Percentiles rank a stretch among this genome's conserved stretches.
Evolutionary conservation across 2,113 vertebrate species (phyloP).

Genomic region (Myanophis thanlyinensis): DNA sequence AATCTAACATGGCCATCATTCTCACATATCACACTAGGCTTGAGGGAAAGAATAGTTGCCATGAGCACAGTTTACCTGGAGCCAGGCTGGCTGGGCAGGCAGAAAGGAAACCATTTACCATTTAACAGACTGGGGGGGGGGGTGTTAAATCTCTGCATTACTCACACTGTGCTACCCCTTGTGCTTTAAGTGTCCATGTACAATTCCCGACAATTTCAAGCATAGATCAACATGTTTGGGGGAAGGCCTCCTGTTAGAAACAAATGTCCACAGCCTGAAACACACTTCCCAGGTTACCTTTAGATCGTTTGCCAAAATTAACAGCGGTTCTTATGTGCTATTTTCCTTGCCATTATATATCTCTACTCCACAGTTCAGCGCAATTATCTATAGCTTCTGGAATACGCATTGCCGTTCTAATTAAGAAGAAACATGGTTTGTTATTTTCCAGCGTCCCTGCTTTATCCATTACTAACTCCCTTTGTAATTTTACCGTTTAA

Average conservation of each 20-base stretch:
- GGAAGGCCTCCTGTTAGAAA: conserved; percentile 48
- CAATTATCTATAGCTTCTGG: conserved; percentile 42
- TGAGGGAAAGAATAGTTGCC: neutral
- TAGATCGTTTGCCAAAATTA: conserved; percentile 61
- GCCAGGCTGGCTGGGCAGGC: neutral
- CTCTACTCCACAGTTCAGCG: conserved; percentile 56
- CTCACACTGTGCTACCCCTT: neutral
- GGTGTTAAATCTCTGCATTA: neutral
- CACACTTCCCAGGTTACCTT: conserved; percentile 55
- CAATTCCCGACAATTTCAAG: conserved; percentile 40
- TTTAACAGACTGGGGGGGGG: neutral
- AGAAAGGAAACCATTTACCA: neutral
- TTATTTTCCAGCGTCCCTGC: conserved; percentile 56
- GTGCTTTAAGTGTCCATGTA: conserved; percentile 26
- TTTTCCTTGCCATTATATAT: conserved; percentile 59
- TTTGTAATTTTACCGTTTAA: conserved; percentile 25
- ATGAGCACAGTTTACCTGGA: neutral
- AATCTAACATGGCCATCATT: neutral
- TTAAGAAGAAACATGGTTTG: conserved; percentile 33
- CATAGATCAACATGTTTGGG: conserved; percentile 44
- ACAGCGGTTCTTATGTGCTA: conserved; percentile 57
- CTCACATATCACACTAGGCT: neutral
- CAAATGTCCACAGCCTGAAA: conserved; percentile 56
- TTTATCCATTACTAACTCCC: conserved; percentile 36
- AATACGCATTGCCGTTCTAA: conserved; percentile 53